Base-by-base conservation (phyloP, 2,113 vertebrate species). In the Chaetodon auriga region DNA sequence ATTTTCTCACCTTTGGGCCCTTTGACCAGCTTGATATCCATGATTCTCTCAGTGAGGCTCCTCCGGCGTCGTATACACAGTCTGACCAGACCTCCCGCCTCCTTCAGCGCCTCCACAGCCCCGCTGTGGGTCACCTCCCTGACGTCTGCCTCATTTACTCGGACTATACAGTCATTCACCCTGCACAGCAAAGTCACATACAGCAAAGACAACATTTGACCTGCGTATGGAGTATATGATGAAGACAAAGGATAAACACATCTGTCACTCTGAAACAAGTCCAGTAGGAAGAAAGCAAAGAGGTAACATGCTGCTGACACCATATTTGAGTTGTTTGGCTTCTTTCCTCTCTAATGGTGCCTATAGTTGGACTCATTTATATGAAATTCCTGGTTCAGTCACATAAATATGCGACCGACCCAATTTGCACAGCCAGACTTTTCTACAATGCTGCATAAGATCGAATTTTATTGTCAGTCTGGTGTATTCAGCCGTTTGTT, bases 11-110 rank as follows among this genome's bases (percentile, higher is more conserved):
- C 98, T 98, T 99, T 99, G 69, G 98, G 98, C 30, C 98, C 98
- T 95, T 99, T 99, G 80, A 99, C 96, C 60, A 99, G 97, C 68
- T 99, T 99, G 90, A 99, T 95, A 81, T 99, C 98, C 95, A 98
- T 92, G 81, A 99, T 95, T 90, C 97, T 98, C 93, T 99, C 98
- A 0, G 96, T 95, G 76, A 96, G 92, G 57, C 96, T 96, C 93
- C 97, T 97, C 89, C 97, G 95, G 80, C 98, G 96, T 90, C 97
- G 96, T 85, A 99, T 96, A 30, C 98, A 98, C 49, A 99, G 95
- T n/a, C 96, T 93, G 57, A 99, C 98, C 13, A 99, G 96, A 76
- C 97, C 97, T 36, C 98, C 98, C 0, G 98, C 98, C 75, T 99
- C 98, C 87, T 99, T 99, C 87, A 99, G 82, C 0, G 98, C 98